Base-by-base conservation (phyloP, 1,140 invertebrate species). In the Bombus waltoni region DNA sequence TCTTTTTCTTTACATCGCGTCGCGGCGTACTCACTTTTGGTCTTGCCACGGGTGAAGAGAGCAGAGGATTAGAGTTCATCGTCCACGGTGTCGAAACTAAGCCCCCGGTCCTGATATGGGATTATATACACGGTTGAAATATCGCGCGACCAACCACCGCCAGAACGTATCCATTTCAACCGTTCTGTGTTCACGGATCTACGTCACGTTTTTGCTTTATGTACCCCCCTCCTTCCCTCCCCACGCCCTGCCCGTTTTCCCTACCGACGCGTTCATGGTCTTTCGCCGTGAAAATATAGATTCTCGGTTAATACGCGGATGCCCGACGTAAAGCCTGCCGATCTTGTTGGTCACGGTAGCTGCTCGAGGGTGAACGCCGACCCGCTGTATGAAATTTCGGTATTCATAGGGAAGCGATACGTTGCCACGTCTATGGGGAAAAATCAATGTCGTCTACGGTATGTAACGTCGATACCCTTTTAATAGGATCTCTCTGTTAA, bases 41-140 rank as follows among this genome's bases (percentile, higher is more conserved):
- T 77, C 75, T 80, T 28, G 77, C 83, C 57, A 42, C 38, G 6
- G 80, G 71, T 73, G 85, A 91, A 89, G 86, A 75, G 88, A 53
- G 47, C 18, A 53, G 47, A 85, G 93, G 93, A 94, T 94, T 94
- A 94, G 86, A 84, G 79, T 53, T 72, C 77, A 78, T 79, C 88
- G 90, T 89, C 86, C 90, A 86, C 89, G 90, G 91, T 93, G 93
- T 93, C 92, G 90, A 91, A 89, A 89, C 82, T 94, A 94, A 94
- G 91, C 91, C 85, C 68, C 86, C 73, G 84, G 84, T 88, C 92
- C 92, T 94, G 93, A 94, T 94, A 94, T 85, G 88, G 92, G 93
- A 94, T 94, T 94, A 94, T 90, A 88, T 88, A 86, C 87, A 77
- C 88, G 91, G 85, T 90, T 93, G 93, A 93, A 93, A 93, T 94